Conservation (phyloP, 2,888 invertebrate genomes). For the Alloscopus bannaensis region DNA sequence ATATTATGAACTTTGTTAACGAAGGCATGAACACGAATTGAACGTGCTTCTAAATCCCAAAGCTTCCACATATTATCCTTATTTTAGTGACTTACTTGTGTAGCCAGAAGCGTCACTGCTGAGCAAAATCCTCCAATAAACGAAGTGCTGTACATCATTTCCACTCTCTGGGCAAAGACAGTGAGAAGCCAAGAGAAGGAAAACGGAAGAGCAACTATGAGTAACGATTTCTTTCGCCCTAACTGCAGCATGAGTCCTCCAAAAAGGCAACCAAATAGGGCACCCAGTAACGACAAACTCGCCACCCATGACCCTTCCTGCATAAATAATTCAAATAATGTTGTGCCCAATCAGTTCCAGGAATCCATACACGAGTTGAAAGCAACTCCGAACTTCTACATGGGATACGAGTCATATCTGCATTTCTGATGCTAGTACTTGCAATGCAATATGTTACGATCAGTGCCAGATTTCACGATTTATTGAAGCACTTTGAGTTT, state of each 20-base stretch:
- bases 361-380: conserved; percentile 8
- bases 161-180: conserved; percentile 85
- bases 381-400: background rate
- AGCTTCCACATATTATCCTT: background rate
- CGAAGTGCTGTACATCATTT: conserved; percentile 89
- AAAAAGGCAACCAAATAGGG: conserved; percentile 86
- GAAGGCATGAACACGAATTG: too few relatives aligned
- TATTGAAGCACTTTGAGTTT: too few relatives aligned
- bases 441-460: too few relatives aligned
- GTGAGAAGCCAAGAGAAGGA: conserved; percentile 89
- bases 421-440: too few relatives aligned
- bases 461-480: too few relatives aligned
- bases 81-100: conserved; percentile 78
- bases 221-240: conserved; percentile 83
- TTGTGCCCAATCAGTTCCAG: too few relatives aligned
- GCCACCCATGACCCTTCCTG: conserved; percentile 90
- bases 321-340: too few relatives aligned
- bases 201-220: conserved; percentile 85
- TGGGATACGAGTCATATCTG: too few relatives aligned
- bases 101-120: conserved; percentile 85
- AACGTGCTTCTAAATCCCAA: too few relatives aligned
- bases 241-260: conserved; percentile 87
- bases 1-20: too few relatives aligned
- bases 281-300: conserved; percentile 86
- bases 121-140: conserved; percentile 90